Conservation (phyloP, 2,113 vertebrate genomes). For the Colius striatus region DNA sequence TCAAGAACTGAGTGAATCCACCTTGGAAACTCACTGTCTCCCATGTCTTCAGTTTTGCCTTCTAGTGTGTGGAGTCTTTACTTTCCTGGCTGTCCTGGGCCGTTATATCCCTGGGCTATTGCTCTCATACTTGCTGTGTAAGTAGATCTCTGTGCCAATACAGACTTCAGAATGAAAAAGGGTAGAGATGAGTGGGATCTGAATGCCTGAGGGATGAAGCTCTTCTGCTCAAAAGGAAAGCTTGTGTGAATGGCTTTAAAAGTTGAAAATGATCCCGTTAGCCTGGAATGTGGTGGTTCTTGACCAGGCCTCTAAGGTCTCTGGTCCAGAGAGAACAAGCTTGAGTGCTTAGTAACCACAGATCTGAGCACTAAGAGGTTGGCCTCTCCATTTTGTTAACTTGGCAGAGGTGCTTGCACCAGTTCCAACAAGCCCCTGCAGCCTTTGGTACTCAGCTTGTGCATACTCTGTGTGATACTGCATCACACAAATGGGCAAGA, state of each 20-base stretch:
- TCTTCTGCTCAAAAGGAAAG: neutral
- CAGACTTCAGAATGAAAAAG: neutral
- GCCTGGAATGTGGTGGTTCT: neutral
- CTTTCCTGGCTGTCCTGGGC: conserved; percentile 88
- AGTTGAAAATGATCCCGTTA: neutral
- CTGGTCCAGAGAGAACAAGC: neutral
- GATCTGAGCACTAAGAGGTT: neutral
- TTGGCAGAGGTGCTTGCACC: neutral
- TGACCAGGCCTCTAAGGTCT: neutral
- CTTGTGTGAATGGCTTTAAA: conserved; percentile 1
- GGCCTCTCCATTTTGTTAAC: neutral
- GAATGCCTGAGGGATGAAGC: neutral
- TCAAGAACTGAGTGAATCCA: neutral
- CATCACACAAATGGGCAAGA: rapidly evolving
- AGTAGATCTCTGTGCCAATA: conserved; percentile 71
- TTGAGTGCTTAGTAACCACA: neutral
- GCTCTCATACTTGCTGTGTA: conserved; percentile 90
- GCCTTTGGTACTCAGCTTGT: neutral
- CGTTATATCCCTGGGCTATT: conserved; percentile 88
- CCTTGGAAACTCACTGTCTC: conserved; percentile 32
- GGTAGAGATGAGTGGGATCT: neutral
- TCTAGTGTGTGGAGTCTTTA: conserved; percentile 87
- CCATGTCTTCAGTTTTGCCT: conserved; percentile 87
- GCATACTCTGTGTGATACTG: neutral
- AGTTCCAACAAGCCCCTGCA: rapidly evolving